A percentile compares a stretch with the other conserved stretches of the same genome.
Conservation (phyloP, 2,797 vertebrate genomes). For the Danio choprae region DNA sequence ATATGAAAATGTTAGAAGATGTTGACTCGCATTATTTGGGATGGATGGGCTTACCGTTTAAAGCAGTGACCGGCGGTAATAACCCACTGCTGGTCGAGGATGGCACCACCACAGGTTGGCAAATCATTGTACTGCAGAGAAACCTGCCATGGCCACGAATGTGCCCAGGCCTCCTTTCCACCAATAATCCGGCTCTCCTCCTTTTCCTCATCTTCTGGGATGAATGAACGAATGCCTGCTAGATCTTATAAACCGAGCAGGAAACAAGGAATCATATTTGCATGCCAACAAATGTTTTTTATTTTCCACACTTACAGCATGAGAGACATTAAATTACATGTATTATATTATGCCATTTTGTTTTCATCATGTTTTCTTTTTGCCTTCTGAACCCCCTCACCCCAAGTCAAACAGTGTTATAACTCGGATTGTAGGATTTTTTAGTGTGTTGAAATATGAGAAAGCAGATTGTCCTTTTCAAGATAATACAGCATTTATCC, state of each 20-base stretch:
- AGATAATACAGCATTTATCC: no score
- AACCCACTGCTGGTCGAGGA: conserved; percentile 70
- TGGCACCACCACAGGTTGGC: conserved; percentile 72
- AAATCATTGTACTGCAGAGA: conserved; percentile 60
- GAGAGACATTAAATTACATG: no score
- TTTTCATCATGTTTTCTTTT: no score
- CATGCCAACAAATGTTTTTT: not conserved
- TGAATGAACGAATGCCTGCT: conserved; percentile 70
- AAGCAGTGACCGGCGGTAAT: conserved; percentile 77
- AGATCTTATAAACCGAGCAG: conserved; percentile 57
- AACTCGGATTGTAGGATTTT: no score
- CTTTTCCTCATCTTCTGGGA: conserved; percentile 32
- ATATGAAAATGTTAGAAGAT: no score
- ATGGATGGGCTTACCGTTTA: conserved; percentile 62
- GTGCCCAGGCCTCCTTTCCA: conserved; percentile 72
- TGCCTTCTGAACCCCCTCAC: no score
- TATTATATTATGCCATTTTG: no score
- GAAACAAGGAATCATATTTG: not conserved
- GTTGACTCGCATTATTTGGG: no score
- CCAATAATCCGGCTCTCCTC: conserved; percentile 71
- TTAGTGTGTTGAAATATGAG: no score
- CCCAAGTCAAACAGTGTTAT: no score
- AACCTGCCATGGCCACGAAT: conserved; percentile 80
- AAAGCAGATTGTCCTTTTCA: no score
- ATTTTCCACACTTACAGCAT: no score